These are phyloP conservation scores for Drosophila demipolita DNA, from an alignment of 2,888 invertebrate species.

Conservation along the genomic window DNA sequence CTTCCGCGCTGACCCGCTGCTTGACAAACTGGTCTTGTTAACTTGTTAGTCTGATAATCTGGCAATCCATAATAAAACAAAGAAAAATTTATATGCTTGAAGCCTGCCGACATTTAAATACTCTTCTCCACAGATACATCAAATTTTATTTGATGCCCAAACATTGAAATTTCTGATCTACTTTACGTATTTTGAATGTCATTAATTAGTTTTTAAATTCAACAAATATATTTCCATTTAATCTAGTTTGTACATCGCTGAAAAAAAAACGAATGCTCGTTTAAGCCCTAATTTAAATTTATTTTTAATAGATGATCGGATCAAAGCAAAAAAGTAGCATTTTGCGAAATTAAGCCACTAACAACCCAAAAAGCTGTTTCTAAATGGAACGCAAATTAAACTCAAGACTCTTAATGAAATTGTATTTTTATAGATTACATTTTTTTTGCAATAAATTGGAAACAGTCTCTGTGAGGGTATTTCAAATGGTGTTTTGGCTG, in stretches of 20 bases:
- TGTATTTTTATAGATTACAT: background rate
- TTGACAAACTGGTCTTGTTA: conserved; percentile 58
- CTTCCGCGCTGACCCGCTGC: background rate
- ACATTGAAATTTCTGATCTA: background rate
- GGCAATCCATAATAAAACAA: conserved; percentile 45
- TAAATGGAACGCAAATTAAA: background rate
- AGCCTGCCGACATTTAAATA: background rate
- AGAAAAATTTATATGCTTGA: background rate
- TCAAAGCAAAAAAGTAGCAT: background rate
- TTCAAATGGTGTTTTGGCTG: background rate
- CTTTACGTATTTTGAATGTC: background rate
- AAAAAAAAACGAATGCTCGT: too few relatives aligned
- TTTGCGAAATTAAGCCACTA: background rate
- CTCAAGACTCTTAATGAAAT: background rate
- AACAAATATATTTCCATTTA: background rate
- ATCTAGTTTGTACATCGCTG: too few relatives aligned
- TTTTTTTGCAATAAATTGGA: background rate
- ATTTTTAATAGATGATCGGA: background rate
- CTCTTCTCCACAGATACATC: background rate
- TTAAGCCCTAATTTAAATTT: too few relatives aligned
- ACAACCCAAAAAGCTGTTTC: background rate
- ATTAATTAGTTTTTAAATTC: background rate
- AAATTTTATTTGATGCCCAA: background rate
- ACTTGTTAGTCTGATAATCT: conserved; percentile 48
- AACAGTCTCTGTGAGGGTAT: background rate